Conservation (phyloP, 2,797 vertebrate genomes). For the Premnoplex brunnescens region DNA sequence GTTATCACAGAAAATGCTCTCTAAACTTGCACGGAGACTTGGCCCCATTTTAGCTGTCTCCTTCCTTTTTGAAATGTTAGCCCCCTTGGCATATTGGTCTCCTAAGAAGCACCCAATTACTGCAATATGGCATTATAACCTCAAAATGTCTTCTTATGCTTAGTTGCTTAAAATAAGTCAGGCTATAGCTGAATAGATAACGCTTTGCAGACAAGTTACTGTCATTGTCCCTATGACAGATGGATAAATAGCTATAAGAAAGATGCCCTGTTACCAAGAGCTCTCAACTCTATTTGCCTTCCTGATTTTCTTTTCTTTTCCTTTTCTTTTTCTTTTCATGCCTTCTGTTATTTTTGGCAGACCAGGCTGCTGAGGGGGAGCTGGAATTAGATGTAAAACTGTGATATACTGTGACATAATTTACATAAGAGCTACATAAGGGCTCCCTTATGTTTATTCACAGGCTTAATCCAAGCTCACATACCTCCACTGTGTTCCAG, state of each 20-base stretch:
- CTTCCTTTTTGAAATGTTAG: conserved; percentile 25
- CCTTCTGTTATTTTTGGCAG: conserved; percentile 72
- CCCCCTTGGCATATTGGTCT: conserved; percentile 27
- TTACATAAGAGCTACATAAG: conserved; percentile 69
- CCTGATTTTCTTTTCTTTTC: background rate
- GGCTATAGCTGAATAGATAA: conserved; percentile 47
- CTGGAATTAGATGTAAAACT: conserved; percentile 70
- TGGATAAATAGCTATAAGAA: conserved; percentile 53
- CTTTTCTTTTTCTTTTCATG: background rate
- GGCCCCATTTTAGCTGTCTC: conserved; percentile 36
- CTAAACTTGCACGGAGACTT: conserved; percentile 21
- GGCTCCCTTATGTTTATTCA: conserved; percentile 74
- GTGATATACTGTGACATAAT: conserved; percentile 65
- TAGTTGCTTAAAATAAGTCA: conserved; percentile 53
- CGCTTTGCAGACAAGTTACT: conserved; percentile 29
- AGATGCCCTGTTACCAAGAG: conserved; percentile 44
- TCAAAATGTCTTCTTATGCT: background rate
- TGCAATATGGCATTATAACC: background rate
- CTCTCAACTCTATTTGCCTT: conserved; percentile 40
- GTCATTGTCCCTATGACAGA: conserved; percentile 48
- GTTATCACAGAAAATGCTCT: background rate
- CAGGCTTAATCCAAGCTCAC: conserved; percentile 71
- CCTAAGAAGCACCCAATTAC: background rate
- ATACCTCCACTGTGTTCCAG: conserved; percentile 73
- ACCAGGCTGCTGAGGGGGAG: conserved; percentile 55